Evolutionary conservation across 2,113 vertebrate species (phyloP), one percentile per base, ranked within the genome.

Genomic region (Pteruthius melanotis): DNA sequence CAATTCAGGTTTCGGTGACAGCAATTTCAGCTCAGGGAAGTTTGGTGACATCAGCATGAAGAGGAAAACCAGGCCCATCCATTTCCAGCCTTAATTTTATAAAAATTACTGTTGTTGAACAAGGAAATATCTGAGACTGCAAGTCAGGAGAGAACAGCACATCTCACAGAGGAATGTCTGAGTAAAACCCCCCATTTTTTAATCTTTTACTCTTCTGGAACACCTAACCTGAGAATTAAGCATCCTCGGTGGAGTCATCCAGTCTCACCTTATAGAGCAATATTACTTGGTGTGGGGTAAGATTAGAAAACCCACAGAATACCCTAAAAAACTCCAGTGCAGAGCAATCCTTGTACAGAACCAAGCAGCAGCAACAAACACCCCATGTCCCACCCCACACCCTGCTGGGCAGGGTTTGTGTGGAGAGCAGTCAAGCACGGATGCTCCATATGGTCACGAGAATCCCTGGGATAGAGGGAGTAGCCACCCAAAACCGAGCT

Each of bases 401-500:
- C 80, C 71, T 1, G 71, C 93, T 30, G 90, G 66, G 33, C 66
- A 39, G 1, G 7, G 90, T 94, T 94, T 96, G 90, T 94, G 40
- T 68, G 83, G 49, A 82, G 92, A 61, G 93, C 94, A 93, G 79
- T 47, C 94, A 96, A 92, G 95, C 94, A 96, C 10, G 65, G 93
- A 87, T 3, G 49, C 79, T 90, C 78, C 93, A 96, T 75, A 84
- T 94, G 95, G 96, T 96, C 95, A 93, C 88, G 88, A 94, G 95
- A 66, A 94, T 64, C 85, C 9, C 88, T 10, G 26, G 7, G 57
- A 74, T 14, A 94, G 83, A 89, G 64, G 65, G 93, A 92, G 90
- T 75, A 96, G 92, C 95, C 94, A 95, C 95, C 95, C 95, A 87
- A 96, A 95, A 84, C 94, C 84, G 54, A 81, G 68, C 76, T 50